These are phyloP conservation scores for Emys orbicularis DNA, from an alignment of 2,797 vertebrate species.

Conservation along the genomic window DNA sequence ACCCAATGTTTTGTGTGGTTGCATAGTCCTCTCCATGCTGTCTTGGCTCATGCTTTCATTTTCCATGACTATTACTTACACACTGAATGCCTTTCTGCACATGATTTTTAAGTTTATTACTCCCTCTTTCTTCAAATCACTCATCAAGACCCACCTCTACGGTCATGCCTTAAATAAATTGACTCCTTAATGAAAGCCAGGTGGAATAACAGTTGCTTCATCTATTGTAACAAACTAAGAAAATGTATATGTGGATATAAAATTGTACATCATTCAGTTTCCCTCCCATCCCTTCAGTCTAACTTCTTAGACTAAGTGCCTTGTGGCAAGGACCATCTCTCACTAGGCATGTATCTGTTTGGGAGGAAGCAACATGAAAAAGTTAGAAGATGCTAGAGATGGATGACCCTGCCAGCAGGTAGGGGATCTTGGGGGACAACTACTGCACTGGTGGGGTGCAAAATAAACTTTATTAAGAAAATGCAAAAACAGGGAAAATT, in stretches of 20 bases:
- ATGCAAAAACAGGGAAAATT: too few species aligned
- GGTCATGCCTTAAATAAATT: background rate
- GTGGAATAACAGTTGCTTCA: background rate
- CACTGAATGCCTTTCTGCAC: background rate
- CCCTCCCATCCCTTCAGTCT: background rate
- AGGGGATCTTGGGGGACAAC: too few species aligned
- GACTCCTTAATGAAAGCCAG: background rate
- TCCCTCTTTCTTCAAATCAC: background rate
- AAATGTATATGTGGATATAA: background rate
- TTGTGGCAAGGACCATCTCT: background rate
- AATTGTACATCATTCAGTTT: background rate
- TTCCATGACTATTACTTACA: background rate
- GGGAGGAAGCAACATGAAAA: background rate
- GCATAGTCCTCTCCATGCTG: background rate
- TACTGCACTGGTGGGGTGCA: too few species aligned
- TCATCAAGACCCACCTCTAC: background rate
- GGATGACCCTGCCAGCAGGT: too few species aligned
- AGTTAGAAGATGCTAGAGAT: background rate
- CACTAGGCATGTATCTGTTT: background rate
- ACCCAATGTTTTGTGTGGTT: background rate
- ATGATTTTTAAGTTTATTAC: background rate
- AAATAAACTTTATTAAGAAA: too few species aligned
- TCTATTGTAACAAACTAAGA: background rate
- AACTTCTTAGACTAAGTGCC: background rate
- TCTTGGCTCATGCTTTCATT: background rate